Conservation (phyloP, 2,797 vertebrate species). For the Chaenodraco wilsoni region DNA sequence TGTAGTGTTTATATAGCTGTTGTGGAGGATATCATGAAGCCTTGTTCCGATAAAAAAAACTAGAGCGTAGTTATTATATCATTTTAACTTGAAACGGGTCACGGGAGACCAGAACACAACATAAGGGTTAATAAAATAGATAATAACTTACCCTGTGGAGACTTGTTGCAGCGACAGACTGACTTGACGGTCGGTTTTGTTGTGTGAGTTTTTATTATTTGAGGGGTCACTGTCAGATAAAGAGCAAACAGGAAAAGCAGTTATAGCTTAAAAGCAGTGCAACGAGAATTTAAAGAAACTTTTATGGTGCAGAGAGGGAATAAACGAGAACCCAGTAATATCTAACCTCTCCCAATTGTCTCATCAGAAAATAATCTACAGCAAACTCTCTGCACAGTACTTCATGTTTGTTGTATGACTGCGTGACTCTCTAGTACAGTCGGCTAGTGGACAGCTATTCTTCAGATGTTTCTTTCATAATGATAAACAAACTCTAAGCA, state of each 20-base stretch:
- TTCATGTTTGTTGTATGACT: neutral
- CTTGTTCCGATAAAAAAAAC: too few species aligned
- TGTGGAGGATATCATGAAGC: too few species aligned
- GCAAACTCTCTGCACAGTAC: neutral
- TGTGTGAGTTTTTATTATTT: constrained; percentile 8
- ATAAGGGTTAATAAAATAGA: too few species aligned
- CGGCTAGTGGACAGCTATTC: neutral
- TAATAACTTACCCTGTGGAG: constrained; percentile 17
- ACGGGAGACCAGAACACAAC: too few species aligned
- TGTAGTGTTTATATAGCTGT: too few species aligned
- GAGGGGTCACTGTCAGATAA: constrained; percentile 40
- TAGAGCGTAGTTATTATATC: too few species aligned
- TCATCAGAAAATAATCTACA: neutral
- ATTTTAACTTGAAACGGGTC: too few species aligned
- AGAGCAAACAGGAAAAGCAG: constrained; percentile 11
- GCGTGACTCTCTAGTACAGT: neutral
- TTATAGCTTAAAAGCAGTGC: neutral
- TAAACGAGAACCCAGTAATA: neutral
- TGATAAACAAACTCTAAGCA: neutral
- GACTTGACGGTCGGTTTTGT: neutral
- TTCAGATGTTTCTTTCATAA: neutral
- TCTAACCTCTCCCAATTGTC: neutral
- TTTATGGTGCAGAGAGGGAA: neutral
- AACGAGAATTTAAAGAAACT: neutral
- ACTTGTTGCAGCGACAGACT: constrained; percentile 31